Evolutionary conservation across 2,113 vertebrate species (phyloP).

Genomic region (Pelvicachromis taeniatus): DNA sequence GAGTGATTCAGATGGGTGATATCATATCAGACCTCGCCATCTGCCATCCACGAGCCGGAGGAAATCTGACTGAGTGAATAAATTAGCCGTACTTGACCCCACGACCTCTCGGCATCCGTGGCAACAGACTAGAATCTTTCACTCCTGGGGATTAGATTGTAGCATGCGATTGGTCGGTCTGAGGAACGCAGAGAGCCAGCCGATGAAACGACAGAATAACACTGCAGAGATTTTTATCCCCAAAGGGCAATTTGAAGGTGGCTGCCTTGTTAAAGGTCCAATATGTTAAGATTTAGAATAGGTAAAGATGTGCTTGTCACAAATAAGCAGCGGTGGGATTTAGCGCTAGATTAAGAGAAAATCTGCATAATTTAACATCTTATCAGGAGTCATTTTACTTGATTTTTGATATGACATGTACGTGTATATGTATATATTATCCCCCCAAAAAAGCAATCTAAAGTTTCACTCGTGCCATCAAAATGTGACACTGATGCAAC

Average conservation of each 20-base stretch:
- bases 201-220: constrained; percentile 60
- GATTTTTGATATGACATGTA: not conserved
- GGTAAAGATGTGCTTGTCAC: constrained; percentile 17
- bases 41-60: constrained; percentile 71
- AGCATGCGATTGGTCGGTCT: constrained; percentile 50
- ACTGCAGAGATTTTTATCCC: constrained; percentile 63
- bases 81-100: constrained; percentile 79
- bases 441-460: not conserved
- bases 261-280: constrained; percentile 37
- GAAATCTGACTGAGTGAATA: constrained; percentile 83
- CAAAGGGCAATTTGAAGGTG: constrained; percentile 64
- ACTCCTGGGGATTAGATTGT: constrained; percentile 66
- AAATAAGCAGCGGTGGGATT: not conserved
- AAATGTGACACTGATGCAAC: not conserved
- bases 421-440: not conserved
- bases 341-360: not conserved
- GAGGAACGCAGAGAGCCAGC: constrained; percentile 44
- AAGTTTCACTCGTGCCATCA: not conserved
- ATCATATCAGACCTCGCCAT: constrained; percentile 76
- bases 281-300: constrained; percentile 32
- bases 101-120: constrained; percentile 60
- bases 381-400: not conserved
- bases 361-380: not conserved
- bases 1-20: constrained; percentile 75
- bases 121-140: constrained; percentile 56